phyloP scores from a whole-genome alignment of 2,113 vertebrate species.

The Notarius quadriscutis region DNA sequence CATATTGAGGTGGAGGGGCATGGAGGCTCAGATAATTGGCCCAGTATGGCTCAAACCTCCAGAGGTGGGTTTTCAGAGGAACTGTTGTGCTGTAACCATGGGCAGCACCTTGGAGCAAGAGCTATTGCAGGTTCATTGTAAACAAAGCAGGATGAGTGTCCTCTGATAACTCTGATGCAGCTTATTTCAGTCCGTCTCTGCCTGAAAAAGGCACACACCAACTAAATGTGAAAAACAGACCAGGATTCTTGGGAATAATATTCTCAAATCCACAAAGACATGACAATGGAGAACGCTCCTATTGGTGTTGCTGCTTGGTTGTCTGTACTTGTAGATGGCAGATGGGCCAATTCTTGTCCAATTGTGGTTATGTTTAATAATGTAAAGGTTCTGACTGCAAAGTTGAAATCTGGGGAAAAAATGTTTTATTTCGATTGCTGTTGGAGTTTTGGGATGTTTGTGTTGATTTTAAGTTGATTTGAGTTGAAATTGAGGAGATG shows the following conservation, averaged over 20 bases:
- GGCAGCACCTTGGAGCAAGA: conserved; percentile 32
- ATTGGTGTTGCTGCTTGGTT: not conserved
- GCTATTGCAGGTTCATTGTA: conserved; percentile 21
- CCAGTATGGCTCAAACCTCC: conserved; percentile 46
- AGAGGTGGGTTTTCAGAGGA: conserved; percentile 48
- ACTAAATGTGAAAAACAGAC: not conserved
- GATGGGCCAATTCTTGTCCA: not conserved
- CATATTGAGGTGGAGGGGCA: conserved; percentile 39
- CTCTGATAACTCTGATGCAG: not conserved
- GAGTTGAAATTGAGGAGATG: too few relatives aligned
- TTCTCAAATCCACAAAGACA: not conserved
- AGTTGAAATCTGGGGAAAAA: too few relatives aligned
- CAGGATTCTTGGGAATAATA: conserved; percentile 2
- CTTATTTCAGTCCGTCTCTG: not conserved
- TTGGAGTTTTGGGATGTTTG: too few relatives aligned
- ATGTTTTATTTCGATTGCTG: too few relatives aligned
- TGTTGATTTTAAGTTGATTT: too few relatives aligned
- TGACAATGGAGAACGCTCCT: not conserved
- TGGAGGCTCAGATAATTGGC: conserved; percentile 48
- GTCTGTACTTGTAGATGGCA: not conserved
- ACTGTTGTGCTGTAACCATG: conserved; percentile 49
- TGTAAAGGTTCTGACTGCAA: not conserved
- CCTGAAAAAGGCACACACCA: not conserved
- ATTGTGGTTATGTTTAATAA: not conserved
- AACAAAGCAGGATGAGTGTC: conserved; percentile 18